Evolutionary conservation across 2,113 vertebrate species (phyloP).

Genomic region (Coturnix japonica): DNA sequence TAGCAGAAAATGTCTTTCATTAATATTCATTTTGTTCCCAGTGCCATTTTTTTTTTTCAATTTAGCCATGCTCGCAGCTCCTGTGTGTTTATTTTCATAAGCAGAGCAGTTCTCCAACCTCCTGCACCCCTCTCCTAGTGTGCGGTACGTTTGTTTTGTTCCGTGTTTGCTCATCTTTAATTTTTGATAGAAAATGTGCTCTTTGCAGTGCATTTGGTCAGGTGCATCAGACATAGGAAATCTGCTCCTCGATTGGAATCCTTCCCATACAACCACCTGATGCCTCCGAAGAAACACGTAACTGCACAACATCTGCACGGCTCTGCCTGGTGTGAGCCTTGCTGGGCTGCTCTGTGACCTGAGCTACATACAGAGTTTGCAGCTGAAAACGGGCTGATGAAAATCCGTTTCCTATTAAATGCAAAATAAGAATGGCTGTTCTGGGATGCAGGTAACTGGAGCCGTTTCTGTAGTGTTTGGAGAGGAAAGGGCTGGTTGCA

Average conservation of each 20-base stretch:
- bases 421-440: not conserved
- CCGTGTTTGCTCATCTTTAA: not conserved
- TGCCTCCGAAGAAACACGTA: not conserved
- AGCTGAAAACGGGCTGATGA: not conserved
- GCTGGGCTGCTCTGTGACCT: not conserved
- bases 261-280: accelerated
- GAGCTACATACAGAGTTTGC: accelerated
- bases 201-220: not conserved
- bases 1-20: slow-evolving; percentile 52
- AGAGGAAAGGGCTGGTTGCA: not conserved
- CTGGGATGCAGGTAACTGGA: not conserved
- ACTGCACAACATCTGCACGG: not conserved
- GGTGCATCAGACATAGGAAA: not conserved
- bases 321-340: not conserved
- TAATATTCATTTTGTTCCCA: slow-evolving; percentile 38
- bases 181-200: not conserved
- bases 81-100: not conserved
- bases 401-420: not conserved
- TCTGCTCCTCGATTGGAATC: not conserved
- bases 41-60: not conserved
- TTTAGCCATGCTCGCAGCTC: not conserved
- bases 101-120: not conserved
- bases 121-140: not conserved
- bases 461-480: not conserved
- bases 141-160: not conserved